These are phyloP conservation scores for Percopsis omiscomaycus DNA, from an alignment of 2,797 vertebrate species.

Conservation along the genomic window DNA sequence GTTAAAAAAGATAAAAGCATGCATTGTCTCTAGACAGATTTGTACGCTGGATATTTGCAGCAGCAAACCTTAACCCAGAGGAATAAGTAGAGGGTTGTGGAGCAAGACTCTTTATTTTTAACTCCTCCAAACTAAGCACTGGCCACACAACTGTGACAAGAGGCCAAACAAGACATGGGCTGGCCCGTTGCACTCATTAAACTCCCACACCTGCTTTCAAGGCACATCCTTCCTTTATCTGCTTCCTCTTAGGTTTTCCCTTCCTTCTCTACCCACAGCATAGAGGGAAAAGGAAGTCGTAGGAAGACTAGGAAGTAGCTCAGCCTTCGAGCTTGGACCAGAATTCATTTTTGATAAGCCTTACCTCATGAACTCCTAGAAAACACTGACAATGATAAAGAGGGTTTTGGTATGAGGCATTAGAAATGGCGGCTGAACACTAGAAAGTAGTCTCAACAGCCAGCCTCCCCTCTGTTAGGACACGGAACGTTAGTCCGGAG, in stretches of 20 bases:
- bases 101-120: conserved; percentile 64
- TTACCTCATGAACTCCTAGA: conserved; percentile 5
- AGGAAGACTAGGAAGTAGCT: neutral
- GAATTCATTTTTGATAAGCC: conserved; percentile 1
- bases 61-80: conserved; percentile 33
- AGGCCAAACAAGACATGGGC: conserved; percentile 43
- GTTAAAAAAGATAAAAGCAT: neutral
- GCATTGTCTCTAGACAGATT: neutral
- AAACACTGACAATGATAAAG: too few species aligned
- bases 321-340: conserved; percentile 1
- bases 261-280: conserved; percentile 41
- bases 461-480: too few species aligned
- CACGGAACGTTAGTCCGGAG: too few species aligned
- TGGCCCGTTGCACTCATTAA: conserved; percentile 47
- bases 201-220: conserved; percentile 32
- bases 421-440: too few species aligned
- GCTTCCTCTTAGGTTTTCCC: conserved; percentile 54
- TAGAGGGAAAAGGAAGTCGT: conserved; percentile 1
- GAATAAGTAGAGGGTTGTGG: conserved; percentile 66
- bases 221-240: conserved; percentile 62
- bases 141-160: conserved; percentile 52
- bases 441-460: too few species aligned
- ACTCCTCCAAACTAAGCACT: conserved; percentile 52
- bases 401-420: too few species aligned
- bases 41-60: conserved; percentile 12